Evolutionary conservation across 1,140 invertebrate genomes (phyloP), one percentile per base, ranked within the genome.

Genomic region (Drosophila bocqueti): DNA sequence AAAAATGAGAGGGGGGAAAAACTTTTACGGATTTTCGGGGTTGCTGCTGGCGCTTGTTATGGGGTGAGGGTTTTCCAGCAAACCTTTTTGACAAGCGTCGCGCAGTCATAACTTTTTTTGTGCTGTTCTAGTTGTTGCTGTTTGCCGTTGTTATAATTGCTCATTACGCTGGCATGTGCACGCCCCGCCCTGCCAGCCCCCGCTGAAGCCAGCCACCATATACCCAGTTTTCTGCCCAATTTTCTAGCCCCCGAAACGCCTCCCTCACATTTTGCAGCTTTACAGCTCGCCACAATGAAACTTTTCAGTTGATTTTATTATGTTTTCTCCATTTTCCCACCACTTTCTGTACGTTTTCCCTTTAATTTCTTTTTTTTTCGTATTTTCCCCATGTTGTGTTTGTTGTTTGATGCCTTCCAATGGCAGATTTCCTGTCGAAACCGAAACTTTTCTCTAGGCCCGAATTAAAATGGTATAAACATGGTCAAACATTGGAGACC

Each of bases 261-360:
- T 16, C 10, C 9, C 49, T n/a, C 13, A 16, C 60, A 62, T 55
- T 85, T 87, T 83, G 55, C 79, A 76, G 83, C 83, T 83, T 83
- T 83, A 77, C 80, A 86, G 83, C 84, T 89, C 82, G 83, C 84
- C 83, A 87, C 83, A 86, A 89, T 86, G 80, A 78, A 89, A 87
- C 71, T 89, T 87, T 80, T 77, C 47, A 73, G 66, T 76, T 68
- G 63, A 63, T 68, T 76, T 78, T 78, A 47, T 76, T 80, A 62
- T 76, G 45, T 61, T 76, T 55, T 54, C 60, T 62, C 46, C 26
- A 10, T 38, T 83, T 76, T 72, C 52, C 43, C 65, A 4, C 3
- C 47, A 16, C 24, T 49, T 49, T 49, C 16, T 24, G 46, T 50
- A 24, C 16, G 13, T 16, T 83, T 79, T 76, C 49, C 43, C 65